Evolutionary conservation across 2,113 vertebrate genomes (phyloP).

Genomic region (Notarius quadriscutis): DNA sequence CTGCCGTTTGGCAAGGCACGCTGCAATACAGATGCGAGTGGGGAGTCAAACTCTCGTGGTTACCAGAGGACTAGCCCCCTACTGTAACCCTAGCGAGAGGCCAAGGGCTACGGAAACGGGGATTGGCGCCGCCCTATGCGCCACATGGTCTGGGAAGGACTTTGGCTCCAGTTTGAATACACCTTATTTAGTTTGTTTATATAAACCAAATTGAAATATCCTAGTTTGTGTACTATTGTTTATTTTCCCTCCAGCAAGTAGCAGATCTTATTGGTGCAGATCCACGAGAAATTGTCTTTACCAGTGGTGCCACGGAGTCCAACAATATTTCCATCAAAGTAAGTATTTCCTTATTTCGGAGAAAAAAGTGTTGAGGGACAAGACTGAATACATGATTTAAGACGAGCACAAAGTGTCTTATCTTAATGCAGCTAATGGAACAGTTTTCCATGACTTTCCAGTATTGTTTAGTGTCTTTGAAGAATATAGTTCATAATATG

Average conservation of each 20-base stretch:
- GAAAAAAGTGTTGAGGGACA: background rate
- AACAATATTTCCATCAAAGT: slow-evolving; percentile 98
- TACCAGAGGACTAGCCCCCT: too few species aligned
- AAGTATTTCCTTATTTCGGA: slow-evolving; percentile 33
- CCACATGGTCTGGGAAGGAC: too few species aligned
- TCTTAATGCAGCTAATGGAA: background rate
- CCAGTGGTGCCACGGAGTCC: slow-evolving; percentile 95
- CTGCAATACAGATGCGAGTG: too few species aligned
- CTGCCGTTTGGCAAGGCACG: too few species aligned
- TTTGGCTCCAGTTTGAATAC: background rate
- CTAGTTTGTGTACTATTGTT: background rate
- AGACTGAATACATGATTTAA: background rate
- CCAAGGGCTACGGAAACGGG: too few species aligned
- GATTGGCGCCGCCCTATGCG: too few species aligned
- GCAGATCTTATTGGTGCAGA: slow-evolving; percentile 91
- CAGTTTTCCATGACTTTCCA: background rate
- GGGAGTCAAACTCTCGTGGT: too few species aligned
- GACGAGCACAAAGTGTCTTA: background rate
- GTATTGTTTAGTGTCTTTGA: background rate
- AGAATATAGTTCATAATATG: background rate
- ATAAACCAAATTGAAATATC: background rate
- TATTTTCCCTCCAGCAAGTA: slow-evolving; percentile 81
- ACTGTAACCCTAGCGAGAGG: too few species aligned
- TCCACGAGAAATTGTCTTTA: slow-evolving; percentile 93
- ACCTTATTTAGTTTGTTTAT: background rate